Percentiles rank a stretch among this genome's conserved stretches.
These are phyloP conservation scores for Rhopalosiphum maidis DNA, from an alignment of 1,140 invertebrate species.

Conservation along the genomic window DNA sequence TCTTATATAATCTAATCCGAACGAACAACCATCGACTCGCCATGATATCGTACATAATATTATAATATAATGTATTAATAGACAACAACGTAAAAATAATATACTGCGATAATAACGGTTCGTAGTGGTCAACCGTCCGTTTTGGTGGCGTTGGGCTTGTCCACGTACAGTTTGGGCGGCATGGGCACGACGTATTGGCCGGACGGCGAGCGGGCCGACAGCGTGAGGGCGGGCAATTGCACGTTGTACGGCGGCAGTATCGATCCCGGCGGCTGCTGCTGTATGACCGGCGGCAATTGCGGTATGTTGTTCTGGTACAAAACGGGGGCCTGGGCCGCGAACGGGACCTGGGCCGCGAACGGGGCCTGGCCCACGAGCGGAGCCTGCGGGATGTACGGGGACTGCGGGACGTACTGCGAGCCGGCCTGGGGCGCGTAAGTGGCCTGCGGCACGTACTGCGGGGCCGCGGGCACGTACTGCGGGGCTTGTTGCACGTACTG, in stretches of 20 bases:
- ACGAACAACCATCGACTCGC: too few species aligned
- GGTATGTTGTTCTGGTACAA: not conserved
- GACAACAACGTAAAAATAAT: not conserved
- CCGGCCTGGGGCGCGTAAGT: not conserved
- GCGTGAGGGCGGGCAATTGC: constrained; percentile 22
- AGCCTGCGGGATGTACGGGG: not conserved
- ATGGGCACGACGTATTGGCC: constrained; percentile 59
- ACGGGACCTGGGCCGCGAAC: too few species aligned
- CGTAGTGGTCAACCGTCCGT: not conserved
- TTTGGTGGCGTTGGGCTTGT: constrained; percentile 50
- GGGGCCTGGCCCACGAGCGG: not conserved
- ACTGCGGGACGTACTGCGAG: not conserved
- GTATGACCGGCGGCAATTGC: constrained; percentile 9
- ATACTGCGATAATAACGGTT: not conserved
- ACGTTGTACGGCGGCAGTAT: constrained; percentile 40
- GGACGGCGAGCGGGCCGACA: constrained; percentile 24
- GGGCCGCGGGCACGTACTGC: not conserved
- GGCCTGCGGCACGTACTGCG: not conserved
- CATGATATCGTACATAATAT: too few species aligned
- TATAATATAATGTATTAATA: not conserved
- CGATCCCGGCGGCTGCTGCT: not conserved
- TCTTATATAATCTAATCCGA: too few species aligned
- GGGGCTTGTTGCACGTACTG: constrained; percentile 16
- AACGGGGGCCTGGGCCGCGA: too few species aligned
- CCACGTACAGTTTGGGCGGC: constrained; percentile 59